These are phyloP conservation scores for Ectropis grisescens DNA, from an alignment of 1,140 invertebrate genomes.

Conservation along the genomic window DNA sequence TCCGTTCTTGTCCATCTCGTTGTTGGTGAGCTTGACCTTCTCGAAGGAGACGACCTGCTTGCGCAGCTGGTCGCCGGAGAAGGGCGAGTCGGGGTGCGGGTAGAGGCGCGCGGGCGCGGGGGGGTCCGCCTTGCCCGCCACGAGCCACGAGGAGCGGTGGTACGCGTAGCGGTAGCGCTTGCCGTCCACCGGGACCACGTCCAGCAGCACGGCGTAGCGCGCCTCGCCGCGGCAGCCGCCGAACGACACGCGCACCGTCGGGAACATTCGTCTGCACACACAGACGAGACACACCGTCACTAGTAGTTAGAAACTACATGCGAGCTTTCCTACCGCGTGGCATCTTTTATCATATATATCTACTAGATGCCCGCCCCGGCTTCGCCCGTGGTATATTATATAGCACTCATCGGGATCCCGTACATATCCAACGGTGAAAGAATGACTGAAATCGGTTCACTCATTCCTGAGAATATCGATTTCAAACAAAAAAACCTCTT, in stretches of 20 bases:
- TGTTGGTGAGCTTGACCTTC: conserved; percentile 99
- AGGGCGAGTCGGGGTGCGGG: conserved; percentile 97
- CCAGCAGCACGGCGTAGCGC: conserved; percentile 93
- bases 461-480: no score
- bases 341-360: no score
- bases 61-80: conserved; percentile 93
- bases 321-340: not conserved
- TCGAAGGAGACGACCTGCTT: conserved; percentile 99
- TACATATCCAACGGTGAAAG: no score
- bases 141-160: conserved; percentile 97
- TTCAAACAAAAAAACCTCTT: no score
- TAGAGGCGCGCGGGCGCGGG: conserved; percentile 94
- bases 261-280: conserved; percentile 94
- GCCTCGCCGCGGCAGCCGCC: conserved; percentile 79
- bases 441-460: no score
- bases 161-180: conserved; percentile 99
- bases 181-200: conserved; percentile 97
- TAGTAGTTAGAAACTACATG: not conserved
- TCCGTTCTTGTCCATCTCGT: conserved; percentile 98
- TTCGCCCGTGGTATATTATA: no score
- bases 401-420: no score
- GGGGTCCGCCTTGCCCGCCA: conserved; percentile 98
- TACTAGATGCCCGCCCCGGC: no score
- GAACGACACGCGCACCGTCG: conserved; percentile 94
- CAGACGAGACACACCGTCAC: conserved; percentile 1